Conservation (phyloP, 2,888 invertebrate genomes). For the Drosophila basisetae region DNA sequence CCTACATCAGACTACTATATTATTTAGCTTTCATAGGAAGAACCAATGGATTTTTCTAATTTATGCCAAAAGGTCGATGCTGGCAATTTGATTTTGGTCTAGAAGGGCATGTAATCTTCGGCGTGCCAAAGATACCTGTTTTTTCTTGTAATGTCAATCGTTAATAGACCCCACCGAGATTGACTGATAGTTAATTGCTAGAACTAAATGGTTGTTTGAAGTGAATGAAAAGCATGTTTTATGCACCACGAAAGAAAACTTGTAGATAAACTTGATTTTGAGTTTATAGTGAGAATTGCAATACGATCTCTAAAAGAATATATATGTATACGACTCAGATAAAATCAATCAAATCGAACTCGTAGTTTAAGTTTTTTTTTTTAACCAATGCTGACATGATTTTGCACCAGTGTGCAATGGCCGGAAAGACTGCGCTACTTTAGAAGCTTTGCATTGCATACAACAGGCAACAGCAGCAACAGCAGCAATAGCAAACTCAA, state of each 20-base stretch:
- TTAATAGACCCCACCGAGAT: not conserved
- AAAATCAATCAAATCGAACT: not conserved
- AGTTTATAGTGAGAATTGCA: not conserved
- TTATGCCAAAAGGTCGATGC: not conserved
- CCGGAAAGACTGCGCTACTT: conserved; percentile 56
- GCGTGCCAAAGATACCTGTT: not conserved
- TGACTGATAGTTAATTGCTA: conserved; percentile 12
- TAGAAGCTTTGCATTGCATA: conserved; percentile 38
- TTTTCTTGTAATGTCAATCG: conserved; percentile 14
- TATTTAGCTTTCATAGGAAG: not conserved
- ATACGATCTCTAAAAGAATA: not conserved
- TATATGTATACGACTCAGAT: not conserved
- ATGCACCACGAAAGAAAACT: not conserved
- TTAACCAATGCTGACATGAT: not conserved
- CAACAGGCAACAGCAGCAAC: not conserved
- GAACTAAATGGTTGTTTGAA: not conserved
- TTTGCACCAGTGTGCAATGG: conserved; percentile 41
- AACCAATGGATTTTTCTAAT: not conserved
- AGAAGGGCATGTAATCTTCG: not conserved
- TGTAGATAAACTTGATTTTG: not conserved
- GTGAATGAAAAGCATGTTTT: not conserved
- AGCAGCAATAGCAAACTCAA: conserved; percentile 1
- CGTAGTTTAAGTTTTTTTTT: not conserved
- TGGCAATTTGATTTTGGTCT: not conserved
- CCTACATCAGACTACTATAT: not conserved